phyloP scores from a whole-genome alignment of 2,113 vertebrate species.

The Dissostichus mawsoni region DNA sequence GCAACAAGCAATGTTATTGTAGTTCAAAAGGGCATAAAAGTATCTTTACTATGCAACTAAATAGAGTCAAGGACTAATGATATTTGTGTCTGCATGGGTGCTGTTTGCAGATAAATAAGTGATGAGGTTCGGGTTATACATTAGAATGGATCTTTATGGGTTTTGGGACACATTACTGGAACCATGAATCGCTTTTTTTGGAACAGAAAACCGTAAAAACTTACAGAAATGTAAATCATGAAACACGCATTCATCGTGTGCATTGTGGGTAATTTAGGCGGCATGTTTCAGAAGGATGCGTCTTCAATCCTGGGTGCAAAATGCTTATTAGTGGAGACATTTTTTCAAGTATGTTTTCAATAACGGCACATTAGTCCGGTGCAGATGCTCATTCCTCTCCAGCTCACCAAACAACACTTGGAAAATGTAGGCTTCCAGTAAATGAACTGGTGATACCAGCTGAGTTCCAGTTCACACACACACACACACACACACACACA shows the following conservation, averaged over 20 bases:
- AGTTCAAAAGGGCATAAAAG: too few relatives aligned
- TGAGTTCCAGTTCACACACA: constrained; percentile 67
- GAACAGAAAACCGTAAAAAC: too few relatives aligned
- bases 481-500: constrained; percentile 53
- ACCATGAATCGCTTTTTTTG: too few relatives aligned
- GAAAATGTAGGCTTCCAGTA: constrained; percentile 66
- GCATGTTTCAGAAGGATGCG: neutral
- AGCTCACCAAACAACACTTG: constrained; percentile 55
- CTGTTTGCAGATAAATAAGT: too few relatives aligned
- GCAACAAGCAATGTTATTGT: too few relatives aligned
- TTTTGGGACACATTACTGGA: too few relatives aligned
- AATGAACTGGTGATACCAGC: constrained; percentile 67
- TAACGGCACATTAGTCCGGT: neutral
- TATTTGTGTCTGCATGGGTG: too few relatives aligned
- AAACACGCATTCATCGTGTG: neutral
- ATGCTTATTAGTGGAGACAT: neutral
- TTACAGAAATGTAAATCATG: too few relatives aligned
- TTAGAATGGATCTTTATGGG: too few relatives aligned
- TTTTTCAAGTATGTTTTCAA: neutral
- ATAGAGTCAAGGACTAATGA: too few relatives aligned
- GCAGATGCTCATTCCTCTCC: constrained; percentile 57
- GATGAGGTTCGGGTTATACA: too few relatives aligned
- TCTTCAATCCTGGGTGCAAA: neutral
- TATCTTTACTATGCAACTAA: too few relatives aligned
- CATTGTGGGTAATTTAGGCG: neutral